Evolutionary conservation across 2,113 vertebrate species (phyloP).

Genomic region (Felis chaus): DNA sequence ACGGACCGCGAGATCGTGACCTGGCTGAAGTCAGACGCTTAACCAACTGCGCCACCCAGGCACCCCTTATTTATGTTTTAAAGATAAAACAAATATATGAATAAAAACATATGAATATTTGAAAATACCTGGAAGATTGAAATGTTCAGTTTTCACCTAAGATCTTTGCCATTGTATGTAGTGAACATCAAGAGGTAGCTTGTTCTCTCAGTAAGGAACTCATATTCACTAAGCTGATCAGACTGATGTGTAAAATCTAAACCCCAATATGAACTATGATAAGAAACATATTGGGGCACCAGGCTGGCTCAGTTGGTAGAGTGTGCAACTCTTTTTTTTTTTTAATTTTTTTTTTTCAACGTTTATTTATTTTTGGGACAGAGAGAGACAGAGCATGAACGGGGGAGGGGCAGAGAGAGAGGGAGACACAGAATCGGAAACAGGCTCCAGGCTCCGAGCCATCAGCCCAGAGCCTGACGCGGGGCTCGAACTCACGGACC

Average conservation of each 20-base stretch:
- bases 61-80: slow-evolving; percentile 34
- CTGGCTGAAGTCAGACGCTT: too few relatives aligned
- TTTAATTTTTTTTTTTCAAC: too few relatives aligned
- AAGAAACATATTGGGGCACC: not conserved
- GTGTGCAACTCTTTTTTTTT: not conserved
- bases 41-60: too few relatives aligned
- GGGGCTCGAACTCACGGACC: too few relatives aligned
- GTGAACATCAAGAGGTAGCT: slow-evolving; percentile 18
- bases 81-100: slow-evolving; percentile 43
- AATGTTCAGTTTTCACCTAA: slow-evolving; percentile 54
- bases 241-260: not conserved
- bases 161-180: not conserved
- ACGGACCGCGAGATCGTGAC: too few relatives aligned
- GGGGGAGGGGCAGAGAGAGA: too few relatives aligned
- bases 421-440: too few relatives aligned
- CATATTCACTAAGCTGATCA: slow-evolving; percentile 6
- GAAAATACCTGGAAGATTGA: slow-evolving; percentile 53
- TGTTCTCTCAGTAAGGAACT: slow-evolving; percentile 36
- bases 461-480: too few relatives aligned
- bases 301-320: not conserved
- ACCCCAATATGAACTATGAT: not conserved
- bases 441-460: too few relatives aligned
- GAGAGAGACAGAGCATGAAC: too few relatives aligned
- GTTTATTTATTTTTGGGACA: too few relatives aligned
- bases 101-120: not conserved